These are phyloP conservation scores for Pseudomyrmex concolor DNA, from an alignment of 1,140 invertebrate species.

Conservation along the genomic window DNA sequence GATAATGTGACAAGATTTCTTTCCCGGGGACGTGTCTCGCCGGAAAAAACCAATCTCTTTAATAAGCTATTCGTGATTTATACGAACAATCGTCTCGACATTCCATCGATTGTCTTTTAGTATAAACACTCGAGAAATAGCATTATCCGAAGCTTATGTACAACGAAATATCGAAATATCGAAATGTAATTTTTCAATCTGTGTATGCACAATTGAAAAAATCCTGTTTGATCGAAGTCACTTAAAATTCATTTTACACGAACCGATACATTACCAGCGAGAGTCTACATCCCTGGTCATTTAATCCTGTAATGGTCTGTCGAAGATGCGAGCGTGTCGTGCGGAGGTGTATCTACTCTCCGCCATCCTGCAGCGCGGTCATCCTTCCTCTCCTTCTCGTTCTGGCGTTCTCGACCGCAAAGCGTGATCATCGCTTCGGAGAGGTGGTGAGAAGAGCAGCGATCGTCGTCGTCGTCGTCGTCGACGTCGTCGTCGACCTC, in stretches of 20 bases:
- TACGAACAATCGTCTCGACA: neutral
- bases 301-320: conserved; percentile 79
- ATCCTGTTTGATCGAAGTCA: neutral
- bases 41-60: neutral
- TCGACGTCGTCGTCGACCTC: conserved; percentile 19
- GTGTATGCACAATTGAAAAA: neutral
- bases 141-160: no score
- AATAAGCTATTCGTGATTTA: neutral
- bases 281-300: conserved; percentile 74
- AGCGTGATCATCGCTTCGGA: conserved; percentile 80
- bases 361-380: conserved; percentile 24
- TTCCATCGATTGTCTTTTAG: no score
- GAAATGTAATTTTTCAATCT: conserved; percentile 14
- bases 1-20: neutral
- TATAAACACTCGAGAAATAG: no score
- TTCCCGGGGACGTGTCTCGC: neutral
- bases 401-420: conserved; percentile 48
- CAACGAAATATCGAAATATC: no score
- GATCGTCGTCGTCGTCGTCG: conserved; percentile 70
- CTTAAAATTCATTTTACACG: conserved; percentile 11
- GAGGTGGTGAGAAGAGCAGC: conserved; percentile 68
- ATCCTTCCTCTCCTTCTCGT: conserved; percentile 42
- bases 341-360: conserved; percentile 78
- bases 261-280: conserved; percentile 1
- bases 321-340: conserved; percentile 78